Evolutionary conservation across 2,113 vertebrate genomes (phyloP), one percentile per base, ranked within the genome.

Genomic region (Bagarius yarrelli): DNA sequence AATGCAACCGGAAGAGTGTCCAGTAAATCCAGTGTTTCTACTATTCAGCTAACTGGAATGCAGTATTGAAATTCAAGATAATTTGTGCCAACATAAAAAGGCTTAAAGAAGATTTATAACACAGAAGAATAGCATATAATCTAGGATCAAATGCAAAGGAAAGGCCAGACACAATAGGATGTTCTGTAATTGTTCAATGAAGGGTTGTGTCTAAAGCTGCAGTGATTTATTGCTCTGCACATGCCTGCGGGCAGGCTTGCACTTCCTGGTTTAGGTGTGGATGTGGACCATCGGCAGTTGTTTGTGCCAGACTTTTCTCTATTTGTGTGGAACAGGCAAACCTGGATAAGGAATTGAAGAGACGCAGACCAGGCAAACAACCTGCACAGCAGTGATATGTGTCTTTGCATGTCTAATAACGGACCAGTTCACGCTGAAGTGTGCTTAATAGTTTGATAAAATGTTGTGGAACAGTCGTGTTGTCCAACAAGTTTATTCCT

Each of bases 251-350:
- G 73, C 50, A 19, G 14, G 64, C 25, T 36, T n/a, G 52, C 1
- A 16, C 13, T 14, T 56, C 59, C 70, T 66, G 52, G 66, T 57
- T 50, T 59, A 80, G 78, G 67, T 80, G 71, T 67, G 50, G 53
- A 69, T 6, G 18, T 69, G 30, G 55, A 18, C 18, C 19, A 5
- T 21, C 34, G 27, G 2, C n/a, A 16, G 0, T 34, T 47, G 34
- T 78, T 66, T 57, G 19, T 63, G 55, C 69, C 14, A 9, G 32
- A 19, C 44, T 52, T 52, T 47, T 64, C 19, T 13, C 64, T 21
- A 5, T 64, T 52, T 64, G 5, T 60, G 5, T 25, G 21, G 34
- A 44, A 19, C 11, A 36, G 23, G 12, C 27, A 18, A 57, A 47
- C 9, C 27, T 1, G 64, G 34, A 56, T 14, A 27, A 40, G 27